phyloP scores from a whole-genome alignment of 1,140 invertebrate genomes.

The Helicorthomorpha holstii region DNA sequence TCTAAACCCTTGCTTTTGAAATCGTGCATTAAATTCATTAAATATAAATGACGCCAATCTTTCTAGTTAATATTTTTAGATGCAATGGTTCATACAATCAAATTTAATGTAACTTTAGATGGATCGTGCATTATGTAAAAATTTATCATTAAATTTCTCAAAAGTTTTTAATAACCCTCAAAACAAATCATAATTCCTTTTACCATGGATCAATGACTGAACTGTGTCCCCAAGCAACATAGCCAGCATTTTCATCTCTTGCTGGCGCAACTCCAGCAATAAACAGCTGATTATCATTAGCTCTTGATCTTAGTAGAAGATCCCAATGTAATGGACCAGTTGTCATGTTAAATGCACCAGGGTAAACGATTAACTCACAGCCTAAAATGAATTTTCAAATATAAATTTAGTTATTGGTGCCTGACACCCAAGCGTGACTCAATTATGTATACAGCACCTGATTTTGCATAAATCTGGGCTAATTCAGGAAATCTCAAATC shows the following conservation, averaged over 20 bases:
- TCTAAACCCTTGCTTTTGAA: too few species aligned
- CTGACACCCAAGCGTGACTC: neutral
- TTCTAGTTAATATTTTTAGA: too few species aligned
- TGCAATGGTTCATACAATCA: too few species aligned
- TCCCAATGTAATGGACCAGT: conserved; percentile 89
- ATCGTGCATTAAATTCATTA: too few species aligned
- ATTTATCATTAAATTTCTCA: neutral
- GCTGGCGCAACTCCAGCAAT: conserved; percentile 45
- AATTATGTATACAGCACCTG: conserved; percentile 30
- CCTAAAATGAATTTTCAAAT: too few species aligned
- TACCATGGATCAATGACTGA: conserved; percentile 68
- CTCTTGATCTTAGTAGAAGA: conserved; percentile 54
- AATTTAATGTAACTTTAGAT: neutral
- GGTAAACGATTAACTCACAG: conserved; percentile 70
- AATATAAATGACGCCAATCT: too few species aligned
- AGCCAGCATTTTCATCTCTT: conserved; percentile 45
- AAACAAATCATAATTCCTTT: conserved; percentile 4
- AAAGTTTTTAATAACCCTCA: neutral
- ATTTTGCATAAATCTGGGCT: conserved; percentile 59
- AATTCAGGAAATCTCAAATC: conserved; percentile 83
- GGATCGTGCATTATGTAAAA: neutral
- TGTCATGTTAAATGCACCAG: conserved; percentile 90
- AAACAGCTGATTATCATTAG: conserved; percentile 64
- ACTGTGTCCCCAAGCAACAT: conserved; percentile 79
- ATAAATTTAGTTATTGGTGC: too few species aligned